Percentiles rank a stretch among this genome's conserved stretches.
Evolutionary conservation across 1,140 invertebrate genomes (phyloP).

Genomic region (Drosophila bipectinata): DNA sequence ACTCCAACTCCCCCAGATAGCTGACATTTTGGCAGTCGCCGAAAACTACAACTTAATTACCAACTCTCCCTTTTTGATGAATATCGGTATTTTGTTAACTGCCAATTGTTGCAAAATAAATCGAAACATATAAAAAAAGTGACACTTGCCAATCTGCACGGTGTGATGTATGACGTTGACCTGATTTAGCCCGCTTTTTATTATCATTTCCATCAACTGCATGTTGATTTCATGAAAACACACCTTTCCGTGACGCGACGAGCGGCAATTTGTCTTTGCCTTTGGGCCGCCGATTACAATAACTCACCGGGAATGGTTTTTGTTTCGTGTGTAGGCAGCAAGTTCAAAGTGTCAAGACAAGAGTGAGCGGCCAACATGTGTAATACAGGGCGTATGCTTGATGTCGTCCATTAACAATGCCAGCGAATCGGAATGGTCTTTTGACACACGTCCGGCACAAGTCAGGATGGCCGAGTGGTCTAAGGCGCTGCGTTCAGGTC

Average conservation of each 20-base stretch:
- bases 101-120: constrained; percentile 62
- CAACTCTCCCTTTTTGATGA: constrained; percentile 8
- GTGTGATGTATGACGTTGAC: constrained; percentile 71
- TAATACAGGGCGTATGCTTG: constrained; percentile 61
- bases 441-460: neutral
- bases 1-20: constrained; percentile 16
- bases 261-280: constrained; percentile 75
- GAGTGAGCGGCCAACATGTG: constrained; percentile 54
- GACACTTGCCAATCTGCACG: constrained; percentile 70
- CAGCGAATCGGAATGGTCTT: constrained; percentile 33
- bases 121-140: constrained; percentile 67
- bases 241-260: constrained; percentile 57
- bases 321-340: constrained; percentile 46
- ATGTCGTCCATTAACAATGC: constrained; percentile 6
- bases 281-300: constrained; percentile 68
- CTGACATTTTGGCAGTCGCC: constrained; percentile 64
- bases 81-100: constrained; percentile 22
- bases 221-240: constrained; percentile 37
- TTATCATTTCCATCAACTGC: constrained; percentile 63
- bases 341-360: constrained; percentile 71
- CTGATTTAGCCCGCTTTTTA: constrained; percentile 60
- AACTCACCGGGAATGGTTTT: constrained; percentile 52
- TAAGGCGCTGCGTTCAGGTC: constrained; percentile 96
- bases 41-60: constrained; percentile 70
- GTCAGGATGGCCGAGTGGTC: constrained; percentile 92